Conservation (phyloP, 2,888 invertebrate genomes). For the Drosophila trichaetosa region DNA sequence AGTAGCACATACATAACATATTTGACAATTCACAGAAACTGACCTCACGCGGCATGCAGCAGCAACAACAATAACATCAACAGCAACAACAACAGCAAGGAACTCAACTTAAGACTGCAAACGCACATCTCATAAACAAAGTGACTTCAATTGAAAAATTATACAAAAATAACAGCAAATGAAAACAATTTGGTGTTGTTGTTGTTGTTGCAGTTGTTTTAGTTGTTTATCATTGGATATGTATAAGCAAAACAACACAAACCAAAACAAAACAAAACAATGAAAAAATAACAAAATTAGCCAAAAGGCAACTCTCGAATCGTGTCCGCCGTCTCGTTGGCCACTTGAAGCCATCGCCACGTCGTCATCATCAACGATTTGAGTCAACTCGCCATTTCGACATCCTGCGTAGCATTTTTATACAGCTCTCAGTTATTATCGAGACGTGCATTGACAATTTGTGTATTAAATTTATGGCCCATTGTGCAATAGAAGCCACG, state of each 20-base stretch:
- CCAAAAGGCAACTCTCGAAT: constrained; percentile 30
- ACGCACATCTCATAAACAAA: constrained; percentile 60
- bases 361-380: constrained; percentile 31
- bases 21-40: constrained; percentile 64
- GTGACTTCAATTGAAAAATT: constrained; percentile 68
- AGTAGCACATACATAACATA: constrained; percentile 4
- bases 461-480: constrained; percentile 60
- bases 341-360: constrained; percentile 60
- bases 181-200: constrained; percentile 45
- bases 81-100: background rate
- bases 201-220: constrained; percentile 17
- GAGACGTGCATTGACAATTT: constrained; percentile 72
- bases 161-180: constrained; percentile 63
- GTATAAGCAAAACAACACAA: constrained; percentile 6
- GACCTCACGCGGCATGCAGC: constrained; percentile 58
- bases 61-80: constrained; percentile 17
- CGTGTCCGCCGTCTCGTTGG: constrained; percentile 14
- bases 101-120: constrained; percentile 13
- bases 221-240: constrained; percentile 48
- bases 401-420: constrained; percentile 58
- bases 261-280: background rate
- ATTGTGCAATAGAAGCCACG: constrained; percentile 57
- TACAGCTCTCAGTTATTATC: constrained; percentile 52
- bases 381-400: constrained; percentile 47
- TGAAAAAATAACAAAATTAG: constrained; percentile 37